Base-by-base conservation (phyloP, 2,113 vertebrate species). In the Hirundichthys speculiger region DNA sequence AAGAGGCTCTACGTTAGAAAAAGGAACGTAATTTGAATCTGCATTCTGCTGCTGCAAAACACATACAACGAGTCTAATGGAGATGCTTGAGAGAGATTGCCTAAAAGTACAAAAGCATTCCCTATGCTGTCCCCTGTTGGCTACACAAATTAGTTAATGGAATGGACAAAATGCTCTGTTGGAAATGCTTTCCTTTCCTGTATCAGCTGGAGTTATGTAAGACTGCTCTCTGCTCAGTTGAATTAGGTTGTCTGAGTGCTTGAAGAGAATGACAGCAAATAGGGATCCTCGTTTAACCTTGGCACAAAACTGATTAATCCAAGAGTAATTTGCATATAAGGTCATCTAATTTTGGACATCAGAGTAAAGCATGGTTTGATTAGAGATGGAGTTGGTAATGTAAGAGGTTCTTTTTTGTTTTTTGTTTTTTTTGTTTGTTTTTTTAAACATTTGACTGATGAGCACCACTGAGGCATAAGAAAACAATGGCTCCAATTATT, bases 241-340 rank as follows among this genome's bases (percentile, higher is more conserved):
- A 78, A 72, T 76, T 56, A 53, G 73, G 49, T 70, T 54, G 39
- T 42, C 30, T 52, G 63, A 74, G 60, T 18, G 8, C 51, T 79
- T 9, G 5, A 34, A 63, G 49, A 63, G 64, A 72, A 55, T 40
- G 65, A 50, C 82, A 69, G 77, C 12, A 6, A 57, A 6, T 47
- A 71, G 67, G 70, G 77, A 71, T 85, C 76, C 84, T 83, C 41
- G 43, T 74, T 88, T 86, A 89, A 86, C 87, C 87, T 66, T 54
- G 76, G 64, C 72, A 68, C 42, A n/a, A 76, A 69, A 76, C 77
- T 63, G 56, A 80, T 89, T 86, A 86, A 86, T 87, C 84, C 61
- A 43, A 70, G 58, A 69, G 41, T 81, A 39, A 83, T 86, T 81
- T 85, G 77, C 73, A 79, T 86, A 74, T 72, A 83, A 87, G 82